Conservation (phyloP, 2,113 vertebrate genomes). For the Baryphthengus martii region DNA sequence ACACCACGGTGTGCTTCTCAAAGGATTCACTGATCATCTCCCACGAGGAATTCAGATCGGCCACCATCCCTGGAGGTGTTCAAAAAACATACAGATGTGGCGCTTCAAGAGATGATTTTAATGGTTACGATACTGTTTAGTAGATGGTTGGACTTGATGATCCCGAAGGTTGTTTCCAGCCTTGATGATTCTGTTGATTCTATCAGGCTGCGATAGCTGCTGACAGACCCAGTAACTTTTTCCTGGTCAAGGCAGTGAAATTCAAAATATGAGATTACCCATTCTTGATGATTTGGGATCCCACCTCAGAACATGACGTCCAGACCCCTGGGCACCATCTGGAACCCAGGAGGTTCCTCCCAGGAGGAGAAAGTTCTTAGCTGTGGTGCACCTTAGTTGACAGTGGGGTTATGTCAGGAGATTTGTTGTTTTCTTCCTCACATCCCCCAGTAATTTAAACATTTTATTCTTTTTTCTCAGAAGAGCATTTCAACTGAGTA, state of each 20-base stretch:
- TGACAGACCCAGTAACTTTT: rapidly evolving
- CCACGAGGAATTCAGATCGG: rapidly evolving
- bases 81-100: no score
- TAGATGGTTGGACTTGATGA: no score
- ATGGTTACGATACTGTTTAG: no score
- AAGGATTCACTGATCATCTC: background rate
- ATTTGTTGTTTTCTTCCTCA: background rate
- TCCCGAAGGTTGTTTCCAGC: no score
- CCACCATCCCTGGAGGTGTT: no score
- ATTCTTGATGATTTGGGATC: rapidly evolving
- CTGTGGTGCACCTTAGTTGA: rapidly evolving
- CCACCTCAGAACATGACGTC: background rate
- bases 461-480: background rate
- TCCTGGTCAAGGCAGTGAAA: background rate
- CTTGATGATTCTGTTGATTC: no score
- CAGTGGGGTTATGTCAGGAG: rapidly evolving
- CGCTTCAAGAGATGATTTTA: no score
- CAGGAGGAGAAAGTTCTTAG: no score
- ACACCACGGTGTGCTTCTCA: background rate
- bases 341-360: no score
- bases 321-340: no score
- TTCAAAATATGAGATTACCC: rapidly evolving
- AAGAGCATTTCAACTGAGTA: background rate
- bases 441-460: background rate
- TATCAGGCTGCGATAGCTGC: background rate